phyloP scores from a whole-genome alignment of 2,888 invertebrate genomes.

The Himalopsyche japonica region DNA sequence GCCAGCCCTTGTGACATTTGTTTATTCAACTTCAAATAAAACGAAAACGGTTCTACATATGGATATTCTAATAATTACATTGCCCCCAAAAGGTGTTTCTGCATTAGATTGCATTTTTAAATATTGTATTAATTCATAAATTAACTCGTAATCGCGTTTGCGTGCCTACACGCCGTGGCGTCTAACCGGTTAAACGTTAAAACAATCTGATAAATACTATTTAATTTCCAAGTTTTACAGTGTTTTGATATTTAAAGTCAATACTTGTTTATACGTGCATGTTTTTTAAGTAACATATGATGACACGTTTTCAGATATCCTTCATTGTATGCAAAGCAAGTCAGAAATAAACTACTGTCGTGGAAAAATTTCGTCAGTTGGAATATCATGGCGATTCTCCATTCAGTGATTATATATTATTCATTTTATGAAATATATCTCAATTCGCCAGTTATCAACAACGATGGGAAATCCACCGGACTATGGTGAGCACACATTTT shows the following conservation, averaged over 20 bases:
- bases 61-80: no score
- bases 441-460: slow-evolving; percentile 54
- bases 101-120: no score
- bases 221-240: neutral
- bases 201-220: no score
- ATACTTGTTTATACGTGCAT: no score
- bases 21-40: no score
- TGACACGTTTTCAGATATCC: slow-evolving; percentile 61
- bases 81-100: no score
- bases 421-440: slow-evolving; percentile 54
- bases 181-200: no score
- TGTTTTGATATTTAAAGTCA: neutral
- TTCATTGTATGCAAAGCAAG: slow-evolving; percentile 66
- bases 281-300: neutral
- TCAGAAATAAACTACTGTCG: slow-evolving; percentile 66
- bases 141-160: no score
- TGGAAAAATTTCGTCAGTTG: slow-evolving; percentile 66
- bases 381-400: slow-evolving; percentile 65
- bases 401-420: slow-evolving; percentile 65
- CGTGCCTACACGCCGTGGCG: no score
- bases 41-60: no score
- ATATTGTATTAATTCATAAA: no score
- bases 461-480: slow-evolving; percentile 59
- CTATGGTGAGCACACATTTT: slow-evolving; percentile 50
- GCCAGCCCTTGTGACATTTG: no score